Evolutionary conservation across 2,888 invertebrate species (phyloP), one percentile per base, ranked within the genome.

Genomic region (Chouioia cunea): DNA sequence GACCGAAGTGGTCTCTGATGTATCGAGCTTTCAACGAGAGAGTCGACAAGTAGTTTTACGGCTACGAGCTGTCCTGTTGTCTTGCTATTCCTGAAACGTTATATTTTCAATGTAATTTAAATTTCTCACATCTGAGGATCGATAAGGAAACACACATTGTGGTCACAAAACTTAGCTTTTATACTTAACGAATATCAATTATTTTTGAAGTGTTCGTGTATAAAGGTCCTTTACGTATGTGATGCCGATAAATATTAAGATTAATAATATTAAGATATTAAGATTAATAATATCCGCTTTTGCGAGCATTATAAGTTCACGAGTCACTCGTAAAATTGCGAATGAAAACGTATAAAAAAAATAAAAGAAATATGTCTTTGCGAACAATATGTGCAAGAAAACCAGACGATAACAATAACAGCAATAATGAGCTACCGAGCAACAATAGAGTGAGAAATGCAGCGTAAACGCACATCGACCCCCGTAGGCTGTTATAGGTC

Each of bases 11-110:
- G 27, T 27, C 3, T 2, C 36, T 36, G 36, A 36, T 36, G 65
- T 65, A 60, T 66, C 62, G 68, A 57, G 46, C 65, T 70, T 65
- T 70, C 60, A 50, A 60, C 22, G 23, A 20, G 16, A n/a, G 15
- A 36, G 16, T 57, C 50, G 18, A 23, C n/a, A 20, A 43, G 2
- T n/a, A 27, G 27, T 59, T 58, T 66, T 16, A 52, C 56, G 14
- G 15, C 43, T 20, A 4, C n/a, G 20, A 48, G 36, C 36, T 10
- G 36, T 36, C n/a, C n/a, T 36, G 10, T 36, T 10, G 36, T 36
- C 36, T 2, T 36, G 36, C 12, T 36, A 36, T 36, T 36, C 36
- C 36, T 10, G 36, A 36, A 36, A 36, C 36, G 36, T 10, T 36
- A 6, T 10, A 12, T 36, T 36, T 27, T 36, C 10, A 12, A 36